Base-by-base conservation (phyloP, 2,888 invertebrate species). In the Trissolcus japonicus region DNA sequence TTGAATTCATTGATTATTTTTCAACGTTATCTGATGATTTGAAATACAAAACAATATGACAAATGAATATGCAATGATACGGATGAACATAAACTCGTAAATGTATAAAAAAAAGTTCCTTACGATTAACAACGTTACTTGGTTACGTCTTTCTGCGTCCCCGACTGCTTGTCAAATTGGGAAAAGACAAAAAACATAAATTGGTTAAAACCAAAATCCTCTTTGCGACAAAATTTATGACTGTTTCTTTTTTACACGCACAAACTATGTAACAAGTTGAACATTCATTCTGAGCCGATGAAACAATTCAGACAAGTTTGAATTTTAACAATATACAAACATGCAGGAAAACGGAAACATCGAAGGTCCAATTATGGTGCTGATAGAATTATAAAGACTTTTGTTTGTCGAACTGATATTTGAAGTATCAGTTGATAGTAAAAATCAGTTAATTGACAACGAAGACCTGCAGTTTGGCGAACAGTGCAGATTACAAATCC, bases 101-200 rank as follows among this genome's bases (percentile, higher is more conserved):
- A 25, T 54, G 29, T 21, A 48, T 65, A 62, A 67, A 29, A 71
- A 71, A 35, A 35, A 21, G 80, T 81, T 85, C 79, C 88, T 89
- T 89, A 89, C 89, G 87, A 87, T 86, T 84, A 80, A 83, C 81
- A 88, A 88, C 87, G 86, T 89, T 89, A 89, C 86, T 88, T 87
- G 86, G 87, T 86, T 86, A 88, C 83, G 82, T 87, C 88, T 87
- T 87, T 88, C 86, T 85, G 87, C 86, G 84, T 87, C 87, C 86
- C 86, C 83, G 86, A 88, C 86, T 89, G 89, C 89, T 89, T 89
- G 88, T 83, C 87, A 85, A 83, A 80, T 83, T 46, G 19, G 82
- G 63, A 82, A 83, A 81, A 83, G 80, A 85, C 78, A 81, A 77
- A n/a, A 82, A 82, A 80, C 75, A 80, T 81, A 80, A 76, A 56